These are phyloP conservation scores for Euplexia lucipara DNA, from an alignment of 2,888 invertebrate species.

Conservation along the genomic window DNA sequence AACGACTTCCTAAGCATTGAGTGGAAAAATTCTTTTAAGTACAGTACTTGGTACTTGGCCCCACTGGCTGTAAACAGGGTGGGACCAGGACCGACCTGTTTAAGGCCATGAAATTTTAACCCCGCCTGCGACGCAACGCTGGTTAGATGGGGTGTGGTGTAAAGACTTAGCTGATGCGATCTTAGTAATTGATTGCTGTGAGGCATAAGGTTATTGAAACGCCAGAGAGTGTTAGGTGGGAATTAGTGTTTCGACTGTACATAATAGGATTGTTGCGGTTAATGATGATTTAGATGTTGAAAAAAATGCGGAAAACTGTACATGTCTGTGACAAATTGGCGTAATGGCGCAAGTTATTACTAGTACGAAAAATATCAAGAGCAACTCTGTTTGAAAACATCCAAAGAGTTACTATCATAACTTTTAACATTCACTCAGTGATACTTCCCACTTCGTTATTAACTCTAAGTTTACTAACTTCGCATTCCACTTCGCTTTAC, in stretches of 20 bases:
- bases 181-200: neutral
- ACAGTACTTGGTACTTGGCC: slow-evolving; percentile 52
- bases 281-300: neutral
- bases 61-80: slow-evolving; percentile 59
- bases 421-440: slow-evolving; percentile 10
- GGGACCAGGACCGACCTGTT: slow-evolving; percentile 70
- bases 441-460: slow-evolving; percentile 9
- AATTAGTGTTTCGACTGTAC: neutral
- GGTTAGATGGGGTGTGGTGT: slow-evolving; percentile 41
- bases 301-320: neutral
- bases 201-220: neutral
- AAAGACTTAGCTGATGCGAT: slow-evolving; percentile 47
- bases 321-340: neutral
- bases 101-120: slow-evolving; percentile 82
- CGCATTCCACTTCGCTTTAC: slow-evolving; percentile 18
- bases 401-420: slow-evolving; percentile 10
- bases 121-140: slow-evolving; percentile 62
- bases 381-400: neutral
- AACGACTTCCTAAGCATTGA: slow-evolving; percentile 51
- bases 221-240: rapidly evolving
- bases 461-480: slow-evolving; percentile 28
- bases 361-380: neutral
- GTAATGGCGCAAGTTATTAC: neutral
- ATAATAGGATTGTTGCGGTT: neutral
- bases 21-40: slow-evolving; percentile 60